Conservation (phyloP, 2,888 invertebrate genomes). For the Chymomyza procnemis region DNA sequence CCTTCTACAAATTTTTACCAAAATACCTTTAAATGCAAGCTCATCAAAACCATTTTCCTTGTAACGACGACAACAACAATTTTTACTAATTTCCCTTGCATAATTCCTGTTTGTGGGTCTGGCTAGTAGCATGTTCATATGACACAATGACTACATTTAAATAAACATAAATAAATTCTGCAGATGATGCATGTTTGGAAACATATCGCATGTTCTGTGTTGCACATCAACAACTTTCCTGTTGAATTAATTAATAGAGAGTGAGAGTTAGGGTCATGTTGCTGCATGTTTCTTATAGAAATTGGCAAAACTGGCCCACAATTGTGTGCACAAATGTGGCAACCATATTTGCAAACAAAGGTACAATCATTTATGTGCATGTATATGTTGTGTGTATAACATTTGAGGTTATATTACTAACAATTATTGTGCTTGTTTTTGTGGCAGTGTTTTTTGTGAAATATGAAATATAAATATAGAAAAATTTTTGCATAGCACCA, state of each 20-base stretch:
- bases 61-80: background rate
- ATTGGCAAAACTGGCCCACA: conserved; percentile 32
- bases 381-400: conserved; percentile 23
- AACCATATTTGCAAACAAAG: conserved; percentile 13
- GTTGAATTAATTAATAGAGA: background rate
- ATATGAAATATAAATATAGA: conserved; percentile 42
- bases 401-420: conserved; percentile 56
- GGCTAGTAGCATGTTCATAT: background rate
- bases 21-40: no score
- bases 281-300: conserved; percentile 14
- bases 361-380: background rate
- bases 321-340: conserved; percentile 12
- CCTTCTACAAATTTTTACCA: no score
- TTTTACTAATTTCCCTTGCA: background rate
- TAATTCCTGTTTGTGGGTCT: background rate
- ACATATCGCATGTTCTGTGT: background rate
- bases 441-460: conserved; percentile 15
- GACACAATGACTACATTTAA: background rate
- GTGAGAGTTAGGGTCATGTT: conserved; percentile 6
- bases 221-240: background rate
- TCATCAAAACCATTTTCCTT: no score
- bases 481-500: background rate
- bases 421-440: conserved; percentile 51
- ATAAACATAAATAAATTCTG: background rate
- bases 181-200: background rate